A percentile compares a stretch with the other conserved stretches of the same genome.
phyloP scores from a whole-genome alignment of 2,113 vertebrate genomes.

The Menura novaehollandiae region DNA sequence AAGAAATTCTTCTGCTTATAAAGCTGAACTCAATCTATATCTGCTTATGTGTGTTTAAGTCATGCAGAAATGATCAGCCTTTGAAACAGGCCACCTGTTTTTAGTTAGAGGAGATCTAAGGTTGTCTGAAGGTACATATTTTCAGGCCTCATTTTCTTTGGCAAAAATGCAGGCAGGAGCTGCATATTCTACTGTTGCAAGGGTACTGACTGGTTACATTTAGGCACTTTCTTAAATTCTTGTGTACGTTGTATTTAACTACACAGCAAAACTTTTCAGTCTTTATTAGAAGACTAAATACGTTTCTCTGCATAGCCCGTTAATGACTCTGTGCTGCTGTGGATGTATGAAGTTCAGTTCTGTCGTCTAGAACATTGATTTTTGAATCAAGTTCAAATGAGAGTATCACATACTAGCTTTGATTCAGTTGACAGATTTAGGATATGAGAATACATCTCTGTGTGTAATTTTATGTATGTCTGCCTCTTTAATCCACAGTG shows the following conservation, averaged over 20 bases:
- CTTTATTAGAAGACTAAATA: background rate
- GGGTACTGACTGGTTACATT: background rate
- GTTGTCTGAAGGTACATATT: slow-evolving; percentile 1
- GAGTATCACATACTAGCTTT: background rate
- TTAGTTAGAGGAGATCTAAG: background rate
- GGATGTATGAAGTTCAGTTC: background rate
- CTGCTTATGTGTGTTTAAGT: background rate
- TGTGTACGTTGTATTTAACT: background rate
- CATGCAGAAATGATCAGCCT: background rate
- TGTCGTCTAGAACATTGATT: background rate
- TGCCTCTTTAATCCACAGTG: background rate
- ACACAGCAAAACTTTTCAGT: background rate
- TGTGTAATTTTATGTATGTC: background rate
- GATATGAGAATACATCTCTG: background rate
- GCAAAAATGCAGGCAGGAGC: background rate
- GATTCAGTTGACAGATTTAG: background rate
- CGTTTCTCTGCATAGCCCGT: background rate
- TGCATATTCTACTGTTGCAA: background rate
- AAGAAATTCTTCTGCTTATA: background rate
- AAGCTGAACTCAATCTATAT: background rate
- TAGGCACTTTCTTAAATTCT: background rate
- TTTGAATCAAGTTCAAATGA: background rate
- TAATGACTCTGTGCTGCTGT: background rate
- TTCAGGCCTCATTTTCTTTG: background rate
- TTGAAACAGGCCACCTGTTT: slow-evolving; percentile 1